These are phyloP conservation scores for Hipparchia sbordonii DNA, from an alignment of 2,888 invertebrate genomes.

Conservation along the genomic window DNA sequence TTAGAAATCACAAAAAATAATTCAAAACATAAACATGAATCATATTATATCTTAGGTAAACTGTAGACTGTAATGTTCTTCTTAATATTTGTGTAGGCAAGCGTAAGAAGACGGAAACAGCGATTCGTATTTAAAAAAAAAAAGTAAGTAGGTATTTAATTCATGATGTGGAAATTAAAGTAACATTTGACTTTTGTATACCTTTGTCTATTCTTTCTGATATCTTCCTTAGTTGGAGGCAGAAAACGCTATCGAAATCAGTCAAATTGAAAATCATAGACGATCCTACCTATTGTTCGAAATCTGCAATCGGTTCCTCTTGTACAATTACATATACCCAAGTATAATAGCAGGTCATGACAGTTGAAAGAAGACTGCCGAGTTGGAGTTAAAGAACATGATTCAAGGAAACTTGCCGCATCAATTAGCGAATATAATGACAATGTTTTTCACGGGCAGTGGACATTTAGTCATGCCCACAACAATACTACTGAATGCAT, in stretches of 20 bases:
- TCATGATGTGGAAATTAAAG: not conserved
- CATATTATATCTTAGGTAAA: too few relatives aligned
- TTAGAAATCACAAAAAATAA: too few relatives aligned
- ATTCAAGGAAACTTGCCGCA: slow-evolving; percentile 62
- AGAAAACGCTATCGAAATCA: too few relatives aligned
- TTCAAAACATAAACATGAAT: too few relatives aligned
- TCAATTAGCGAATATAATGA: slow-evolving; percentile 62
- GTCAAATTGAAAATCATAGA: not conserved
- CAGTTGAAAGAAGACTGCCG: slow-evolving; percentile 44
- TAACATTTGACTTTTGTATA: not conserved
- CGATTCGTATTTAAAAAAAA: too few relatives aligned
- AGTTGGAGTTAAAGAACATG: slow-evolving; percentile 49
- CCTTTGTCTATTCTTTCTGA: too few relatives aligned
- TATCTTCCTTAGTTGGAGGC: too few relatives aligned
- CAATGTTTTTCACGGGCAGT: slow-evolving; percentile 70
- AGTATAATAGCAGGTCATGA: slow-evolving; percentile 16
- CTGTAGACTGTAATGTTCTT: too few relatives aligned
- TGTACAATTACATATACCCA: too few relatives aligned
- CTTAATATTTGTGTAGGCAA: too few relatives aligned
- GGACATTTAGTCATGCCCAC: slow-evolving; percentile 56
- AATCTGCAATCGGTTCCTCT: not conserved
- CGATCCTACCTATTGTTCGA: not conserved
- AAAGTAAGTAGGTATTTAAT: too few relatives aligned
- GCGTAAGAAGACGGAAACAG: too few relatives aligned
- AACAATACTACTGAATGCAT: slow-evolving; percentile 45